Percentiles rank a stretch among this genome's conserved stretches.
phyloP scores from a whole-genome alignment of 2,113 vertebrate genomes.

The Cryptoleucopteryx plumbea region DNA sequence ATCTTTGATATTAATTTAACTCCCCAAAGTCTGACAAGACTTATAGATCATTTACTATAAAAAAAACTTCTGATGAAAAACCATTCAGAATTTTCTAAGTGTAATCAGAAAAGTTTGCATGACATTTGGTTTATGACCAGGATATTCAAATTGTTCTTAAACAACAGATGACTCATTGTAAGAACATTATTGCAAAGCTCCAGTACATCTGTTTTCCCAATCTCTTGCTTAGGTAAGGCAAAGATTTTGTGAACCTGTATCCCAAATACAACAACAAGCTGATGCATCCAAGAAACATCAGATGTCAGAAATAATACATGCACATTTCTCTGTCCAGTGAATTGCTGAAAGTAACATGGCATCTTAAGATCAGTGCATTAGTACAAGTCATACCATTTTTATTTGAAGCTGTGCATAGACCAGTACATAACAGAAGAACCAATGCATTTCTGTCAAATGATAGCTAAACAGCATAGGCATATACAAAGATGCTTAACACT shows the following conservation, averaged over 20 bases:
- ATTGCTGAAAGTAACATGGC: neutral
- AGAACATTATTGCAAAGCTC: neutral
- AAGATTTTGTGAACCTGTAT: neutral
- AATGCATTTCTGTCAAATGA: neutral
- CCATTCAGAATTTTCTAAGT: neutral
- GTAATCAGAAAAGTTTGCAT: neutral
- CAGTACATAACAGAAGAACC: neutral
- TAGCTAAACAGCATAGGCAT: neutral
- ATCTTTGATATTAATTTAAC: neutral
- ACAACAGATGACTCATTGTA: neutral
- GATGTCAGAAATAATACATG: neutral
- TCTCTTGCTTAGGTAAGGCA: neutral
- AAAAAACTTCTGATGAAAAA: neutral
- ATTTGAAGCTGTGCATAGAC: neutral
- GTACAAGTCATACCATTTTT: neutral
- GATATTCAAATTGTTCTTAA: neutral
- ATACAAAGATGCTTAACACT: too few relatives aligned
- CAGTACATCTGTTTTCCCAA: neutral
- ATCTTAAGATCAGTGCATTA: neutral
- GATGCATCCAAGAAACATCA: neutral
- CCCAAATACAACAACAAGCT: neutral
- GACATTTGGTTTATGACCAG: neutral
- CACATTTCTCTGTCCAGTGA: neutral
- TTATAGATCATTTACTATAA: neutral
- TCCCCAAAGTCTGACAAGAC: neutral